A percentile compares a stretch with the other conserved stretches of the same genome.
phyloP scores from a whole-genome alignment of 2,797 vertebrate genomes.

The Rhynchotus rufescens region DNA sequence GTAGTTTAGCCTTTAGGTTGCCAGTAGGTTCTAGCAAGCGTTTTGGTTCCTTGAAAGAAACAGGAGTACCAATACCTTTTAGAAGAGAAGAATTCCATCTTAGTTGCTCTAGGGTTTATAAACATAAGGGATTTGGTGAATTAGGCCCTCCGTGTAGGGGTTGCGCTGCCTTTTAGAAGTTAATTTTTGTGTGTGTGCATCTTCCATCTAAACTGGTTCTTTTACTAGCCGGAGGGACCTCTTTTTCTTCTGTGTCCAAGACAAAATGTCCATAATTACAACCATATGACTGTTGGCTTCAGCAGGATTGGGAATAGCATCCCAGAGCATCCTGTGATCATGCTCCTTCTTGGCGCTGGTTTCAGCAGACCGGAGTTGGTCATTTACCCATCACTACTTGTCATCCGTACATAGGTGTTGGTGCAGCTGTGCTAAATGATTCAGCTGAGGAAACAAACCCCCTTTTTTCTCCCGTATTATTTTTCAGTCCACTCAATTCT shows the following conservation, averaged over 20 bases:
- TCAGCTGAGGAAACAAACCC: not conserved
- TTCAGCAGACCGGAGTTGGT: not conserved
- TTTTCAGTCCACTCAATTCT: not conserved
- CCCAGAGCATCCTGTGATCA: not conserved
- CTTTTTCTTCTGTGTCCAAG: not conserved
- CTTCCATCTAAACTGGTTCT: not conserved
- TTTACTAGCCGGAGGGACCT: not conserved
- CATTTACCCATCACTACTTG: not conserved
- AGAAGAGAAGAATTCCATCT: not conserved
- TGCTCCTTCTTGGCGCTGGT: not conserved
- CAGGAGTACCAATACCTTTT: not conserved
- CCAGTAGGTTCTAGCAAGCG: not conserved
- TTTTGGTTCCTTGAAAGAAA: not conserved
- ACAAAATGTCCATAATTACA: not conserved
- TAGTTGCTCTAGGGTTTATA: not conserved
- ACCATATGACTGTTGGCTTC: not conserved
- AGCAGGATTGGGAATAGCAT: not conserved
- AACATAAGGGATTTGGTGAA: not conserved
- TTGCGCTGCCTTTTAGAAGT: not conserved
- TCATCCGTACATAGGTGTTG: not conserved
- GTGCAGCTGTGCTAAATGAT: not conserved
- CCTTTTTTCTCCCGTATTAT: not conserved
- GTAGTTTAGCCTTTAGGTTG: not conserved
- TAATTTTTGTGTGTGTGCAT: not conserved
- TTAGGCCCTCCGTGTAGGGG: not conserved